phyloP scores from a whole-genome alignment of 2,113 vertebrate genomes.

The Hydrolagus affinis region DNA sequence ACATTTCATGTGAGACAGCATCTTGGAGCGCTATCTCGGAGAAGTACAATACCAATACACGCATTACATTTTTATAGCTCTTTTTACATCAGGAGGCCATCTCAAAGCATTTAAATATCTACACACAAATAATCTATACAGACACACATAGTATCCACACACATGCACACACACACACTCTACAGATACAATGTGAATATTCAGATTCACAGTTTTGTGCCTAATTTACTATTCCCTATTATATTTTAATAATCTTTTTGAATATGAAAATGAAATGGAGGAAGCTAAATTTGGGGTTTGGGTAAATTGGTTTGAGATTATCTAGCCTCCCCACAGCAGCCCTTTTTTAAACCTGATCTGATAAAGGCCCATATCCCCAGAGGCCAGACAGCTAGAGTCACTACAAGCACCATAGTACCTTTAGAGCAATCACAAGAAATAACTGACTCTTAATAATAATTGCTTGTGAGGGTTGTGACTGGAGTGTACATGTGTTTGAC shows the following conservation, averaged over 20 bases:
- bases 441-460: neutral
- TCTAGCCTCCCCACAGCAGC: neutral
- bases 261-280: neutral
- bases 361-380: neutral
- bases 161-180: neutral
- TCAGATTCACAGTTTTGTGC: neutral
- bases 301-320: constrained; percentile 16
- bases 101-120: neutral
- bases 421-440: neutral
- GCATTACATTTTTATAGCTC: no score
- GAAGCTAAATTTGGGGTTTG: neutral
- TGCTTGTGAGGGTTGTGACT: neutral
- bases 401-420: neutral
- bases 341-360: neutral
- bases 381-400: neutral
- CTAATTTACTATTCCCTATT: neutral
- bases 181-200: neutral
- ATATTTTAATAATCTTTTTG: neutral
- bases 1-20: no score
- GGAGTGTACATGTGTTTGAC: neutral
- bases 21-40: no score
- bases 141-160: neutral
- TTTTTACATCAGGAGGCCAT: no score
- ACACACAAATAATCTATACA: neutral
- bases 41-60: no score